phyloP scores from a whole-genome alignment of 2,113 vertebrate genomes.

The Coracopsis vasa region DNA sequence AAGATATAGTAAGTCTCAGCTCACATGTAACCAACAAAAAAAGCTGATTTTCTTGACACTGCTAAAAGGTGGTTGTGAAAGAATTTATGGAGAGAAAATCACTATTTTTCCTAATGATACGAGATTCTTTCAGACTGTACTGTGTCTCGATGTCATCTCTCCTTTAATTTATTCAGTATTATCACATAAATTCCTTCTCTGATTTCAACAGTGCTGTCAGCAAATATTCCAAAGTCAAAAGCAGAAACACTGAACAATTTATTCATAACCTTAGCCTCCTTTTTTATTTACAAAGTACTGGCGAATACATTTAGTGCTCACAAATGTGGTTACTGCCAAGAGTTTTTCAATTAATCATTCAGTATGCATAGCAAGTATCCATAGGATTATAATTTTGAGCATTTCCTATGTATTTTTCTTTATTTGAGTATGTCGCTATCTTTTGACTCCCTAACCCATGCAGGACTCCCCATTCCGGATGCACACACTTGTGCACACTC shows the following conservation, averaged over 20 bases:
- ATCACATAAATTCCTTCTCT: not conserved
- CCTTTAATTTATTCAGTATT: not conserved
- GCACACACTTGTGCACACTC: not conserved
- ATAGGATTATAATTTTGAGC: not conserved
- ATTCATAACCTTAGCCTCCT: not conserved
- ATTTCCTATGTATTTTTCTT: not conserved
- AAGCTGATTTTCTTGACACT: not conserved
- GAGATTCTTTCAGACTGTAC: not conserved
- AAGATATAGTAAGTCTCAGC: not conserved
- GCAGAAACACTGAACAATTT: conserved; percentile 8
- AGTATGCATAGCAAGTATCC: not conserved
- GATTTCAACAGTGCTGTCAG: conserved; percentile 2
- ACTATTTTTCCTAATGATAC: not conserved
- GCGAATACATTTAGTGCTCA: not conserved
- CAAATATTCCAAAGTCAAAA: conserved; percentile 16
- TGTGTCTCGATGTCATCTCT: not conserved
- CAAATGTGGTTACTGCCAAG: not conserved
- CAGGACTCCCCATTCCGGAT: not conserved
- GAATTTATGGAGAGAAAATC: not conserved
- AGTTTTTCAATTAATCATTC: not conserved
- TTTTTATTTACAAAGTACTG: not conserved
- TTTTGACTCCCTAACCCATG: not conserved
- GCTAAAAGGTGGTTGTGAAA: not conserved
- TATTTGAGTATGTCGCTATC: not conserved
- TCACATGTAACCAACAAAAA: not conserved